Evolutionary conservation across 2,888 invertebrate genomes (phyloP), one percentile per base, ranked within the genome.

Genomic region (Ornithoptera priamus): DNA sequence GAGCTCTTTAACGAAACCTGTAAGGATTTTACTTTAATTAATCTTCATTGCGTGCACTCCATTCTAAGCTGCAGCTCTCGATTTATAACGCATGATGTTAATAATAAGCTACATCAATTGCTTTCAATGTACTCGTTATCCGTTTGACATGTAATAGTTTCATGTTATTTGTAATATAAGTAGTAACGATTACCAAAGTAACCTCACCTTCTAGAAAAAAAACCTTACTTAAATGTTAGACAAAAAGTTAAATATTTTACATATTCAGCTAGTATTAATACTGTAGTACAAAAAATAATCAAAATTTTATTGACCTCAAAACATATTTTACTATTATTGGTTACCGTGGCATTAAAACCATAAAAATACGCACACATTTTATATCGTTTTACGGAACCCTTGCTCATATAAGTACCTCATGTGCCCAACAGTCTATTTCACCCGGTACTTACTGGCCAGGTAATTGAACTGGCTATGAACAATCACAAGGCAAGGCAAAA

Each of bases 41-140:
- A 70, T 70, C 70, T 63, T 70, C 70, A 66, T 70, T 70, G 66
- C 24, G 30, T 3, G 57, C 62, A 66, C 66, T 70, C 59, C 65
- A 57, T 69, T 57, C 58, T 20, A 42, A 69, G 65, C 66, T 53
- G 57, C n/a, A 70, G 62, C 66, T 66, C 62, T 66, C 70, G 53
- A 66, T 66, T 70, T 62, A 62, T 66, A 62, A 66, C 62, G 59
- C 53, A 62, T 66, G 70, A 22, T 68, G 46, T 46, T 68, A 68
- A 67, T 60, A 64, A 42, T 62, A 53, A 53, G 56, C 12, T 39
- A n/a, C 58, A 62, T 62, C 57, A 66, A 62, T 62, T 24, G 58
- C 30, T 39, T 62, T 66, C 50, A 62, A 69, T 58, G 58, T n/a
- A 20, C 53, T 66, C 62, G 46, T 63, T 62, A 68, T 59, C 46